Percentiles rank a stretch among this genome's conserved stretches.
Evolutionary conservation across 2,113 vertebrate genomes (phyloP).

Genomic region (Asarcornis scutulata): DNA sequence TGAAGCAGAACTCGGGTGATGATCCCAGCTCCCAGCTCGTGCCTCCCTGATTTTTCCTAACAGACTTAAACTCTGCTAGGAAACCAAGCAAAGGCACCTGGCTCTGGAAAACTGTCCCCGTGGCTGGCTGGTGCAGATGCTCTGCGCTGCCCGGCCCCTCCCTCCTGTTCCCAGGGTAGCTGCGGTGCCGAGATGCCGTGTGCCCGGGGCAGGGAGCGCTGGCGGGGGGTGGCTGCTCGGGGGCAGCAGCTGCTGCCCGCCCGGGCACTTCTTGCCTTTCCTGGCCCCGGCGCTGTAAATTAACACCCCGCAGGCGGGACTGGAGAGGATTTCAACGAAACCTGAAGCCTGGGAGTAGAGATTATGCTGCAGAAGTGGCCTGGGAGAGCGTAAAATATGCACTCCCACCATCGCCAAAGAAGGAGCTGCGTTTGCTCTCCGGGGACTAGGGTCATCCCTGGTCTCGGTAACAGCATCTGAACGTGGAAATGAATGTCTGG

Average conservation of each 20-base stretch:
- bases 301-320: slow-evolving; percentile 56
- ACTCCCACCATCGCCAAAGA: slow-evolving; percentile 59
- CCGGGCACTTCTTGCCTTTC: slow-evolving; percentile 60
- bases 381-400: slow-evolving; percentile 53
- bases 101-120: not conserved
- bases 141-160: not conserved
- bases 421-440: slow-evolving; percentile 56
- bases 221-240: not conserved
- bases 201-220: not conserved
- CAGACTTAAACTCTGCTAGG: not conserved
- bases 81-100: not conserved
- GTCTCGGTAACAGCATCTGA: not conserved
- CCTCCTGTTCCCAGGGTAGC: not conserved
- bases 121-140: not conserved
- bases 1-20: not conserved
- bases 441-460: slow-evolving; percentile 17
- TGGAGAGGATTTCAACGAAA: slow-evolving; percentile 66
- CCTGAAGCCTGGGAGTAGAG: slow-evolving; percentile 54
- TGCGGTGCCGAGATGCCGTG: not conserved
- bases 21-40: not conserved
- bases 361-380: slow-evolving; percentile 60
- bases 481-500: not conserved
- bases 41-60: not conserved
- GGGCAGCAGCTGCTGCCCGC: slow-evolving; percentile 54
- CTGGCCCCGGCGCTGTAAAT: slow-evolving; percentile 52